These are phyloP conservation scores for Oncopeltus fasciatus DNA, from an alignment of 1,140 invertebrate genomes.

Conservation along the genomic window DNA sequence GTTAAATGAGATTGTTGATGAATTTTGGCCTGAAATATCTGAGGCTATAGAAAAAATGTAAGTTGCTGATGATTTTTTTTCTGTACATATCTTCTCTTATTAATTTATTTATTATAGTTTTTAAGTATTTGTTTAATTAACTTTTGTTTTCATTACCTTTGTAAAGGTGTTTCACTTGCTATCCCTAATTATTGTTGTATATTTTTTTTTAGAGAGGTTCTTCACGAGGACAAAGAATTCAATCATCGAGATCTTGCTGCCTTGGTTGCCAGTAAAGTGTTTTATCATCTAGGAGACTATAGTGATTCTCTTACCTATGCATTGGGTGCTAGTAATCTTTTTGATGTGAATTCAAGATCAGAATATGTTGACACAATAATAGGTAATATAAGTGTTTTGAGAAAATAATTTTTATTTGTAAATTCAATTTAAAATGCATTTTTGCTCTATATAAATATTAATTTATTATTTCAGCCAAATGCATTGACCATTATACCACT, in stretches of 20 bases:
- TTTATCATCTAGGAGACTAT: slow-evolving; percentile 93
- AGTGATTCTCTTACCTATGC: slow-evolving; percentile 91
- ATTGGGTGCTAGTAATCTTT: slow-evolving; percentile 78
- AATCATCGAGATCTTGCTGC: slow-evolving; percentile 82
- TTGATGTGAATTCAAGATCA: slow-evolving; percentile 81
- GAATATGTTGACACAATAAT: slow-evolving; percentile 96
- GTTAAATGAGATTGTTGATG: slow-evolving; percentile 84
- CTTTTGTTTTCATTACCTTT: slow-evolving; percentile 12
- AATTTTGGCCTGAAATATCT: slow-evolving; percentile 97
- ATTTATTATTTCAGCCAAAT: slow-evolving; percentile 53
- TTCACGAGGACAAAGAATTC: slow-evolving; percentile 85
- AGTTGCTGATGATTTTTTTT: slow-evolving; percentile 26
- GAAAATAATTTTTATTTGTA: too few species aligned
- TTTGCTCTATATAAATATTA: background rate
- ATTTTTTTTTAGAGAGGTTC: slow-evolving; percentile 55
- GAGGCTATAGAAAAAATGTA: slow-evolving; percentile 94
- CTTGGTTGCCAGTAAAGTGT: slow-evolving; percentile 94
- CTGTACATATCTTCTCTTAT: background rate
- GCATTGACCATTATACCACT: slow-evolving; percentile 88
- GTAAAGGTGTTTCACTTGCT: background rate
- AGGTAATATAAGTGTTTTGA: slow-evolving; percentile 37
- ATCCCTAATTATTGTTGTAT: background rate
- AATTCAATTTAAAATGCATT: too few species aligned
- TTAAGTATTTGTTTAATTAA: slow-evolving; percentile 4
- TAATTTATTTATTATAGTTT: background rate